These are phyloP conservation scores for Ceriagrion tenellum DNA, from an alignment of 2,888 invertebrate genomes.

Conservation along the genomic window DNA sequence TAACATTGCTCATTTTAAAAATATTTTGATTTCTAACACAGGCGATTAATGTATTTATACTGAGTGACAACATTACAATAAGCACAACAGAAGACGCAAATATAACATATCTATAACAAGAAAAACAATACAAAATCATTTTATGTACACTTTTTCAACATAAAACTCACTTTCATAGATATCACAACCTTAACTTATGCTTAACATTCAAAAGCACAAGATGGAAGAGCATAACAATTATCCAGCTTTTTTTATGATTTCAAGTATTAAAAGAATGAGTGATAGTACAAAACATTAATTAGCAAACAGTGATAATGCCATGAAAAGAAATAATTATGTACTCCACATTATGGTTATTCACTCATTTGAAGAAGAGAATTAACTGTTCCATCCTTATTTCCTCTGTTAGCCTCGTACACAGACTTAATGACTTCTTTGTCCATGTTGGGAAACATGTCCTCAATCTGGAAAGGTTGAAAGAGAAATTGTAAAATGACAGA, in stretches of 20 bases:
- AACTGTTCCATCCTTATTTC: constrained; percentile 94
- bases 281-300: background rate
- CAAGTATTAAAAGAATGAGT: background rate
- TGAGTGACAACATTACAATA: background rate
- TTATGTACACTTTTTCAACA: constrained; percentile 18
- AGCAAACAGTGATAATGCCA: background rate
- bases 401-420: constrained; percentile 92
- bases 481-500: background rate
- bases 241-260: background rate
- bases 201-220: constrained; percentile 24
- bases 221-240: constrained; percentile 35
- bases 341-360: constrained; percentile 79
- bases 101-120: constrained; percentile 1
- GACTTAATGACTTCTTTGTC: constrained; percentile 96
- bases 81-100: constrained; percentile 30
- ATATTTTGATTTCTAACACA: constrained; percentile 47
- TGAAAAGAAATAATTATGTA: background rate
- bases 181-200: constrained; percentile 34
- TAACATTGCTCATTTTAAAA: background rate
- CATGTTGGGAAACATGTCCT: constrained; percentile 98
- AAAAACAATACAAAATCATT: constrained; percentile 10
- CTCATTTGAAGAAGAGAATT: constrained; percentile 94
- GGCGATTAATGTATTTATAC: background rate
- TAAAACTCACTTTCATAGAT: background rate
- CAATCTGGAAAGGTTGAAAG: constrained; percentile 82